These are phyloP conservation scores for Fratercula arctica DNA, from an alignment of 2,797 vertebrate genomes.

Conservation along the genomic window DNA sequence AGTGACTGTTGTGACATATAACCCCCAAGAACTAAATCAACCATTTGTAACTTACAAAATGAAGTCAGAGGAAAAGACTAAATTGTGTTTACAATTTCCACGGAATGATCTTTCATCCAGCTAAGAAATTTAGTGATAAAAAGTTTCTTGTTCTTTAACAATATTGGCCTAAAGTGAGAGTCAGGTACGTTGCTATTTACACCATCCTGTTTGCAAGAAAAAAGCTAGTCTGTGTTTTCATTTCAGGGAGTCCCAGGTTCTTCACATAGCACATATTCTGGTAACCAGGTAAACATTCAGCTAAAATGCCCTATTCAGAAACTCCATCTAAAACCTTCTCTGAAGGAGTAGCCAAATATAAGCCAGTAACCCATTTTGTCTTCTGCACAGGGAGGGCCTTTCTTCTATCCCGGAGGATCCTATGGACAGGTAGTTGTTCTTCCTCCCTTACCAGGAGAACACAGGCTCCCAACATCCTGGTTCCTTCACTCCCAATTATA, in stretches of 20 bases:
- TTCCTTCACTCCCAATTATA: background rate
- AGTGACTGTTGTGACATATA: too few relatives aligned
- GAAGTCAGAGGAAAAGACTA: too few relatives aligned
- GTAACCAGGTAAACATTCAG: conserved; percentile 39
- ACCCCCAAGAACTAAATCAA: too few relatives aligned
- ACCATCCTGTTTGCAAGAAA: background rate
- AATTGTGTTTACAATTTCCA: too few relatives aligned
- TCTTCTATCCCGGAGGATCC: conserved; percentile 20
- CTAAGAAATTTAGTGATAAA: too few relatives aligned
- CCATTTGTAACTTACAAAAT: too few relatives aligned
- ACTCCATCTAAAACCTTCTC: background rate
- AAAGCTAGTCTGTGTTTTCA: conserved; percentile 8
- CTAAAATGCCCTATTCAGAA: background rate
- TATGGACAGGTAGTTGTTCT: conserved; percentile 53
- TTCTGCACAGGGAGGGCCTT: conserved; percentile 41
- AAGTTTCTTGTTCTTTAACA: too few relatives aligned
- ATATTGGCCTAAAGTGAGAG: too few relatives aligned
- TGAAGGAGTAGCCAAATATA: background rate
- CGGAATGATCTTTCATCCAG: too few relatives aligned
- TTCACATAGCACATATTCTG: conserved; percentile 30
- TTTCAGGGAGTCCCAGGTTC: conserved; percentile 47
- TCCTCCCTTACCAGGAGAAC: background rate
- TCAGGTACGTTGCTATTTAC: too few relatives aligned
- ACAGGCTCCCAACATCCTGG: too few relatives aligned
- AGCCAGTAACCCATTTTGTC: conserved; percentile 19